phyloP scores from a whole-genome alignment of 30 jellyfish, hydroid and myxozoan species.

The Aurelia aurita complex sp. Pacific region DNA sequence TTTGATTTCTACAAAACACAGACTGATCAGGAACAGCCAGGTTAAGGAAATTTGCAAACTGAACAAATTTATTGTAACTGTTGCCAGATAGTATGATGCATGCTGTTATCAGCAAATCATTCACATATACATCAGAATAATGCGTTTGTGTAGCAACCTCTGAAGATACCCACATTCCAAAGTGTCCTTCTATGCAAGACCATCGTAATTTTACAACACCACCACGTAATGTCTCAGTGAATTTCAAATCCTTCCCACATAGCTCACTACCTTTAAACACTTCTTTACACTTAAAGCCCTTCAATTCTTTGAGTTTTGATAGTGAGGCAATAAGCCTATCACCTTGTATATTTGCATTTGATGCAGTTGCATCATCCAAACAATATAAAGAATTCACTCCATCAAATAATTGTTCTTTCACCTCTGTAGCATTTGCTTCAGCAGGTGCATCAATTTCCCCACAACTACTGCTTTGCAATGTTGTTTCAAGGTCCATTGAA shows the following conservation, averaged over 20 bases:
- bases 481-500: slow-evolving; percentile 5
- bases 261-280: not conserved
- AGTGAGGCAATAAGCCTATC: slow-evolving; percentile 3
- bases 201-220: slow-evolving; percentile 1
- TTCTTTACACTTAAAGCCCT: slow-evolving; percentile 1
- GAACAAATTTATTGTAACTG: slow-evolving; percentile 4
- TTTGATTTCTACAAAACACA: not conserved
- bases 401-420: not conserved
- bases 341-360: not conserved
- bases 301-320: slow-evolving; percentile 17
- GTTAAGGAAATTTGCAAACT: slow-evolving; percentile 18
- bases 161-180: slow-evolving; percentile 37
- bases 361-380: too few relatives aligned
- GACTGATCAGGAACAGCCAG: slow-evolving; percentile 16
- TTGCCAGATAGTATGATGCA: slow-evolving; percentile 26
- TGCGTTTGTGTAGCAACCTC: slow-evolving; percentile 6
- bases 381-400: too few relatives aligned
- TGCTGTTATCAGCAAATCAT: slow-evolving; percentile 13
- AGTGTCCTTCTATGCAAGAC: slow-evolving; percentile 17
- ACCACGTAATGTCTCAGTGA: not conserved
- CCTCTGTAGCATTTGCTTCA: not conserved
- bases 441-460: slow-evolving; percentile 1
- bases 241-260: not conserved
- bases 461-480: not conserved
- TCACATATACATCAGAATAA: not conserved